Conservation (phyloP, 1,140 invertebrate species). For the Prorops nasuta region DNA sequence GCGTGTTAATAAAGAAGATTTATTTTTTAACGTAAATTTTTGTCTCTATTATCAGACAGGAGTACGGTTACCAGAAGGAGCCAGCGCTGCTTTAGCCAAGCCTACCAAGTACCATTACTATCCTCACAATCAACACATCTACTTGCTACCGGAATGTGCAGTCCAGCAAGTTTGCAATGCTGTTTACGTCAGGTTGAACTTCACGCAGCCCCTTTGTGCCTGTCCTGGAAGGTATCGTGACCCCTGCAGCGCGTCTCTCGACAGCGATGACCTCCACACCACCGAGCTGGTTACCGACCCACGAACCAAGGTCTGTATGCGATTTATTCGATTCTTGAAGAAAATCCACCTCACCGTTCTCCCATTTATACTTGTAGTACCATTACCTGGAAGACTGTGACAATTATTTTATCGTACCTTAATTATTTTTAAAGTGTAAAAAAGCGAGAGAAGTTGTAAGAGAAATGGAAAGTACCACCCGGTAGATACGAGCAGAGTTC, state of each 20-base stretch:
- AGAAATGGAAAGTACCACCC: too few relatives aligned
- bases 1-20: too few relatives aligned
- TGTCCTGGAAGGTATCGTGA: constrained; percentile 81
- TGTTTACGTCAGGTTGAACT: constrained; percentile 87
- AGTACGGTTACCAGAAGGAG: constrained; percentile 69
- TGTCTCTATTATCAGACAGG: constrained; percentile 64
- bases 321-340: too few relatives aligned
- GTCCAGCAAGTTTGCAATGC: constrained; percentile 92
- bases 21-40: too few relatives aligned
- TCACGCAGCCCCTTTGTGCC: constrained; percentile 88
- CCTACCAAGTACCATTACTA: constrained; percentile 92
- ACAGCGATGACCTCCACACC: constrained; percentile 87
- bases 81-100: constrained; percentile 67
- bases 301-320: constrained; percentile 68
- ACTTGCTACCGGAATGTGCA: constrained; percentile 86
- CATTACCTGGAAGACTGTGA: too few relatives aligned
- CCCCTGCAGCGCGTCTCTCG: constrained; percentile 84
- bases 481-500: too few relatives aligned
- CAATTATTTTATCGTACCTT: too few relatives aligned
- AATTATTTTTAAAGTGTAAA: too few relatives aligned
- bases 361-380: too few relatives aligned
- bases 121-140: constrained; percentile 90
- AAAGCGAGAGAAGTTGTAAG: too few relatives aligned
- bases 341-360: too few relatives aligned
- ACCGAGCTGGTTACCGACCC: constrained; percentile 82